Evolutionary conservation across 2,113 vertebrate species (phyloP), one percentile per base, ranked within the genome.

Genomic region (Podiceps cristatus): DNA sequence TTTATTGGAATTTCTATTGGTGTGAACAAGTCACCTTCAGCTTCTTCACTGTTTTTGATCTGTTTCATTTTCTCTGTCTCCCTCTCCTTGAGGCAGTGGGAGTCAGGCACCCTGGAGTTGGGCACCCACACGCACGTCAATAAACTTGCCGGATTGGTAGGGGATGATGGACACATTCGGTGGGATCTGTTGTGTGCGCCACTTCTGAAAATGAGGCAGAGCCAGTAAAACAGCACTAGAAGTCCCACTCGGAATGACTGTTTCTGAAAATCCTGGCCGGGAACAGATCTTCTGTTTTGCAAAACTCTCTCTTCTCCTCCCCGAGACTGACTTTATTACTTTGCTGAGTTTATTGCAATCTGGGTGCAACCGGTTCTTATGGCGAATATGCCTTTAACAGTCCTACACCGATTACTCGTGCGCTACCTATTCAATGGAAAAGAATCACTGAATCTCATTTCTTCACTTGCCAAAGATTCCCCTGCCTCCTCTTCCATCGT

Each of bases 381-480:
- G n/a, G 45, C 52, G 69, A 95, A 81, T 62, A 87, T 25, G 24
- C 56, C 69, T 88, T 93, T 84, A 93, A 45, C 49, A 13, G 2
- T 55, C 83, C n/a, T 28, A 60, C 40, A 44, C 10, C 9, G 9
- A 67, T 95, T 71, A 89, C 73, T 62, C 12, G 2, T 67, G 45
- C 18, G 18, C 35, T 96, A 86, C 86, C 91, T 89, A 62, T 69
- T 95, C 83, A 72, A 37, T 68, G 56, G 80, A 92, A 71, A 88
- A 83, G 42, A 95, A 69, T 19, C 33, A 37, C 35, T 29, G 74
- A 58, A 76, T 90, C 58, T 91, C 67, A 79, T 82, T 93, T 96
- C 84, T 76, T 80, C 35, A 18, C 53, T 90, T 0, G 0, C 56
- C 44, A 76, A 94, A 95, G 84, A 96, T 56, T 80, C 74, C 63